Evolutionary conservation across 92 coral and sea anemone species (phyloP).

Genomic region (Epizoanthus rinbou): DNA sequence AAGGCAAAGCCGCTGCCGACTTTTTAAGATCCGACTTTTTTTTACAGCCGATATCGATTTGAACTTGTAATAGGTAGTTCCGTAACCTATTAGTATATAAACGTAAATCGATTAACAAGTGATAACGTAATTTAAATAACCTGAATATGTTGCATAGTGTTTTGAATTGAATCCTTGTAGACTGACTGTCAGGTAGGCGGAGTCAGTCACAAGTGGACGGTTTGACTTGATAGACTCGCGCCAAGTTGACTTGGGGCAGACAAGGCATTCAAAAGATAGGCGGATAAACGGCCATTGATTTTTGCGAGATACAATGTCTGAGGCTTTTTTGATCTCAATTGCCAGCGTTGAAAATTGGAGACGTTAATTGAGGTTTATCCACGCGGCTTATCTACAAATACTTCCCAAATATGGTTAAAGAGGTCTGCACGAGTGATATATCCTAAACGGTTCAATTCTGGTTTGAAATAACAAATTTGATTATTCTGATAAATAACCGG

Average conservation of each 20-base stretch:
- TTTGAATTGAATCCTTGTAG: neutral
- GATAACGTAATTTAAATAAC: neutral
- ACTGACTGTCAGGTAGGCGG: slow-evolving; percentile 31
- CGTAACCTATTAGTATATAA: slow-evolving; percentile 28
- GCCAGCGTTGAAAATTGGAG: neutral
- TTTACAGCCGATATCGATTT: neutral
- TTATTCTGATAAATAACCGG: slow-evolving; percentile 30
- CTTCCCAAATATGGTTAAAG: slow-evolving; percentile 15
- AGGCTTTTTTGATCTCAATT: neutral
- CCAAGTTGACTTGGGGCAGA: too few species aligned
- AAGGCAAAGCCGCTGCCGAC: neutral
- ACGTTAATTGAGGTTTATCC: neutral
- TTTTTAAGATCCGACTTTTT: neutral
- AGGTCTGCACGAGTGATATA: slow-evolving; percentile 14
- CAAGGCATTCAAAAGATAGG: neutral
- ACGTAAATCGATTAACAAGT: slow-evolving; percentile 23
- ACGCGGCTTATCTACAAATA: neutral
- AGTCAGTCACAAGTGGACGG: neutral
- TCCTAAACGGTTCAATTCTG: slow-evolving; percentile 1
- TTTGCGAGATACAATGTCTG: neutral
- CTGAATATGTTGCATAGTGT: neutral
- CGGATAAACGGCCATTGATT: neutral
- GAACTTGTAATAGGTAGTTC: slow-evolving; percentile 1
- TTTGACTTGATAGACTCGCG: neutral
- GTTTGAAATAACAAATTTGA: slow-evolving; percentile 10